phyloP scores from a whole-genome alignment of 53 echinoderm and acorn worm species.

The Stichopus horrens region DNA sequence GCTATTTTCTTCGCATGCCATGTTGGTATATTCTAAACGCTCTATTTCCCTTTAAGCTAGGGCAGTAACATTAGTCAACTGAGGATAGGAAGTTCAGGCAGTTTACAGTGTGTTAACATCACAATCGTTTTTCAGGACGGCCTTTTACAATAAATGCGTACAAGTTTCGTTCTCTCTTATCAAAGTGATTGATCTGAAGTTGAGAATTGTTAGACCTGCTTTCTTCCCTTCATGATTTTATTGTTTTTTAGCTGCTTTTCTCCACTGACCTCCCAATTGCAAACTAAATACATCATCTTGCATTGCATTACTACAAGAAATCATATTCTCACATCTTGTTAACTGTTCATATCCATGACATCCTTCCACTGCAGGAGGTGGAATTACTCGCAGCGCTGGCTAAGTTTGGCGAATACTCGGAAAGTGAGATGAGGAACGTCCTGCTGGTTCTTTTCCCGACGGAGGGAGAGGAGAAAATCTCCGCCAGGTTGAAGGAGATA shows the following conservation, averaged over 20 bases:
- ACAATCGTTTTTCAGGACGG: no score
- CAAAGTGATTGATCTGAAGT: no score
- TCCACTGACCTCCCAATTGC: neutral
- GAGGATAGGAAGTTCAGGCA: no score
- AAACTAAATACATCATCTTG: neutral
- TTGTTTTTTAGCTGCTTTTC: neutral
- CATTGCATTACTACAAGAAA: neutral
- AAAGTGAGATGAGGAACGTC: conserved; percentile 67
- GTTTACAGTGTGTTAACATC: no score
- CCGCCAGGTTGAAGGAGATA: conserved; percentile 59
- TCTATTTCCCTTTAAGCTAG: no score
- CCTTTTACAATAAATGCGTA: no score
- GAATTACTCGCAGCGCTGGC: conserved; percentile 76
- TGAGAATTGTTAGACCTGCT: no score
- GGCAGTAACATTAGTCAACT: no score
- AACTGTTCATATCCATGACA: neutral
- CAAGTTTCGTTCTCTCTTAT: no score
- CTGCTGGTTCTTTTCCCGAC: conserved; percentile 75
- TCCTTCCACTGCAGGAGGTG: conserved; percentile 55
- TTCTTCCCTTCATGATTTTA: neutral
- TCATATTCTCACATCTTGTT: neutral
- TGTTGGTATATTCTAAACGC: no score
- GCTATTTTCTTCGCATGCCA: no score
- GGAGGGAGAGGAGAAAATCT: conserved; percentile 67
- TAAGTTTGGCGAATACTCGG: conserved; percentile 72